Evolutionary conservation across 2,888 invertebrate species (phyloP).

Genomic region (Acanthococcus lagerstroemiae): DNA sequence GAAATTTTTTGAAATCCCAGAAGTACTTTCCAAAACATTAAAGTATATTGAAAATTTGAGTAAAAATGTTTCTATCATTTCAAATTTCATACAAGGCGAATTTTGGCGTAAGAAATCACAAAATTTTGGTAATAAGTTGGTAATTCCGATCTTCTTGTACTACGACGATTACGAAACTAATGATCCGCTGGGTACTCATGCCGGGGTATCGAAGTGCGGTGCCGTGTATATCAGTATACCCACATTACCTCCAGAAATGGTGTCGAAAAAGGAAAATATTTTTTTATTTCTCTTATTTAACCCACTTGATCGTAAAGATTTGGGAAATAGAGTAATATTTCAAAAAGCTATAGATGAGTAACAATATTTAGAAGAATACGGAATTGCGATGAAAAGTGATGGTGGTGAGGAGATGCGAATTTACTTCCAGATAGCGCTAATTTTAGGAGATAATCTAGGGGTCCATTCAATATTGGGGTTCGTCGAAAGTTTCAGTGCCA

Average conservation of each 20-base stretch:
- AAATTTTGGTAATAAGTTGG: neutral
- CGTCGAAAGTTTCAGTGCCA: neutral
- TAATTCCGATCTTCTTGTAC: neutral
- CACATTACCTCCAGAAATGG: slow-evolving; percentile 31
- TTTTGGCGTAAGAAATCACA: neutral
- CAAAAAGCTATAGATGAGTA: slow-evolving; percentile 33
- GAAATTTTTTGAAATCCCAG: neutral
- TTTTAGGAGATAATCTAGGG: slow-evolving; percentile 27
- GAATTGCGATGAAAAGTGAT: slow-evolving; percentile 15
- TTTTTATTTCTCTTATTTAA: slow-evolving; percentile 32
- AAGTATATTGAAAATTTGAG: neutral
- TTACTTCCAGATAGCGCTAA: slow-evolving; percentile 32
- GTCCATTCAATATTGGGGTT: neutral
- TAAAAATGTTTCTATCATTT: neutral
- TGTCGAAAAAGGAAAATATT: slow-evolving; percentile 26
- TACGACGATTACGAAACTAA: slow-evolving; percentile 29
- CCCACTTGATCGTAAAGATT: slow-evolving; percentile 19
- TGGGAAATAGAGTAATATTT: slow-evolving; percentile 6
- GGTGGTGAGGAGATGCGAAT: too few relatives aligned
- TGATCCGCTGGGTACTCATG: slow-evolving; percentile 33
- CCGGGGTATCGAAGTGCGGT: slow-evolving; percentile 31
- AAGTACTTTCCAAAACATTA: neutral
- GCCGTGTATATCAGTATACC: slow-evolving; percentile 29
- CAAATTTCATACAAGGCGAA: neutral
- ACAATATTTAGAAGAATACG: slow-evolving; percentile 31